These are phyloP conservation scores for Podiceps cristatus DNA, from an alignment of 2,113 vertebrate genomes.

Conservation along the genomic window DNA sequence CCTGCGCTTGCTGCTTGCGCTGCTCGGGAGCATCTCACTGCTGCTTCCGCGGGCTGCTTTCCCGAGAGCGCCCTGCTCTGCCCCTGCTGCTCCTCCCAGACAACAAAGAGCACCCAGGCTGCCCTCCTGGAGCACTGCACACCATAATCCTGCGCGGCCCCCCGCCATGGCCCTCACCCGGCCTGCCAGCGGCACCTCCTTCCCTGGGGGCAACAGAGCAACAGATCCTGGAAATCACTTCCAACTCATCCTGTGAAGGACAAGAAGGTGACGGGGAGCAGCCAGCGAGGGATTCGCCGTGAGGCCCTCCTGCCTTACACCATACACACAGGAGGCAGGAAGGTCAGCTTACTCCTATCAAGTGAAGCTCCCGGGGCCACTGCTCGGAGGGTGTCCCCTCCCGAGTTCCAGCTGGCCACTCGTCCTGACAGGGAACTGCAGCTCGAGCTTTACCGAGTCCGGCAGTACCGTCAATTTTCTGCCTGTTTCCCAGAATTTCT, in stretches of 20 bases:
- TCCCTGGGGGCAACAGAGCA: background rate
- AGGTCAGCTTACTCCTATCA: background rate
- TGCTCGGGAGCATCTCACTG: too few species aligned
- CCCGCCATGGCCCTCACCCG: background rate
- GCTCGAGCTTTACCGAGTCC: background rate
- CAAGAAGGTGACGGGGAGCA: background rate
- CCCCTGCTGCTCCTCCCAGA: background rate
- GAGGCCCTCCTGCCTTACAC: background rate
- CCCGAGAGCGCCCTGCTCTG: too few species aligned
- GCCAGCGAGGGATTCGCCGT: background rate
- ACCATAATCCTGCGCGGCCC: rapidly evolving
- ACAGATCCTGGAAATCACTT: background rate
- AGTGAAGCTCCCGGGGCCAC: background rate
- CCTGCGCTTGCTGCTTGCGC: too few species aligned
- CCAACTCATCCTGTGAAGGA: background rate
- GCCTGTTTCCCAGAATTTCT: background rate
- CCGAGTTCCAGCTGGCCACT: background rate
- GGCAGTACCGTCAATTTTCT: background rate
- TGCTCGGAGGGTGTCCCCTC: rapidly evolving
- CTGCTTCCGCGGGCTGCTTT: background rate
- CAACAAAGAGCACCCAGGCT: background rate
- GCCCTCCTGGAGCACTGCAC: background rate
- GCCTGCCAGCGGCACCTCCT: background rate
- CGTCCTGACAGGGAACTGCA: background rate
- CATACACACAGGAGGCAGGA: rapidly evolving